Percentiles rank a stretch among this genome's conserved stretches.
phyloP scores from a whole-genome alignment of 2,113 vertebrate species.

The Siphamia tubifer region DNA sequence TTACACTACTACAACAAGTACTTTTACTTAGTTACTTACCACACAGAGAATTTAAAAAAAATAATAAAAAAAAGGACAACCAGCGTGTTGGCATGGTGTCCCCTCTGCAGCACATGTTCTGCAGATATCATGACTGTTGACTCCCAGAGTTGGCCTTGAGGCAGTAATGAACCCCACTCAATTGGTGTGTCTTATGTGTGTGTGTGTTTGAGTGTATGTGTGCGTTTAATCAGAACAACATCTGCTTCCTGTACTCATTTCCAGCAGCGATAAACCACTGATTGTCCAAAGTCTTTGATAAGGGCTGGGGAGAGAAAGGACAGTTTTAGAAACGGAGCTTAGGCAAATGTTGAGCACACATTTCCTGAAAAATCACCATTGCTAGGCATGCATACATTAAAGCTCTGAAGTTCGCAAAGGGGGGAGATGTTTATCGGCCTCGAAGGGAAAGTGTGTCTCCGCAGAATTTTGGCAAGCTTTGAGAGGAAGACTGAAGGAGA shows the following conservation, averaged over 20 bases:
- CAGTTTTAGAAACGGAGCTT: conserved; percentile 32
- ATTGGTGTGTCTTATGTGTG: conserved; percentile 13
- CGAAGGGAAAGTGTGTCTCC: conserved; percentile 26
- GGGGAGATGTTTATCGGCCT: conserved; percentile 53
- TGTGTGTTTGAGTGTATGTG: neutral
- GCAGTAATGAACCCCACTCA: conserved; percentile 2
- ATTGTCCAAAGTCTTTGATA: conserved; percentile 70
- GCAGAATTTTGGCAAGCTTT: conserved; percentile 19
- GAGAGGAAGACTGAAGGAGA: neutral
- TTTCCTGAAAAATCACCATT: conserved; percentile 45
- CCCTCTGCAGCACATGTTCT: conserved; percentile 23
- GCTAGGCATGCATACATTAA: conserved; percentile 35
- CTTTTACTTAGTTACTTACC: too few species aligned
- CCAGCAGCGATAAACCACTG: conserved; percentile 67
- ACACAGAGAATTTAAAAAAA: neutral
- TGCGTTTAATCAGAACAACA: conserved; percentile 73
- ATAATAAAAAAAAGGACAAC: too few species aligned
- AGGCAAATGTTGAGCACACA: conserved; percentile 21
- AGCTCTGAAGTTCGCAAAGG: conserved; percentile 27
- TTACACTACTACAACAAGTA: too few species aligned
- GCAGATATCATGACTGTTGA: conserved; percentile 37
- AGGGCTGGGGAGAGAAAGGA: neutral
- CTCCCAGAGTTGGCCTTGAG: conserved; percentile 34
- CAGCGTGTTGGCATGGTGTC: neutral
- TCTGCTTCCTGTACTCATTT: conserved; percentile 71